Evolutionary conservation across 1,140 invertebrate genomes (phyloP).

Genomic region (Brachionus sp.): DNA sequence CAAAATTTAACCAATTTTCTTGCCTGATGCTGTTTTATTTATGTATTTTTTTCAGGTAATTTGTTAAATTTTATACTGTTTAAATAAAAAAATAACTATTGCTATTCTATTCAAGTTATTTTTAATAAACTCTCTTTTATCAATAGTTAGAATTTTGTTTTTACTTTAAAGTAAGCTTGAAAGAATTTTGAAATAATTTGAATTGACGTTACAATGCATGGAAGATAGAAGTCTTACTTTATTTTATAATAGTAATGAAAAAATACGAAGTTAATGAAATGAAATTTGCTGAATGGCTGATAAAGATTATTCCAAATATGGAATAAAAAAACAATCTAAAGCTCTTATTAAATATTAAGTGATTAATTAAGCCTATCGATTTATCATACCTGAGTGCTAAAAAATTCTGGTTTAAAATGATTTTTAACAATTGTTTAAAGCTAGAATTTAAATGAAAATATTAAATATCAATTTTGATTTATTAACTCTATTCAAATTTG

Average conservation of each 20-base stretch:
- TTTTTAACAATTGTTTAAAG: neutral
- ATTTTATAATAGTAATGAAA: neutral
- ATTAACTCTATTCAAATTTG: neutral
- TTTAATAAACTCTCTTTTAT: neutral
- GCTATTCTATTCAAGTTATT: slow-evolving; percentile 6
- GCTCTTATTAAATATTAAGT: neutral
- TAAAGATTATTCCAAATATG: neutral
- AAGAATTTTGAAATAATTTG: slow-evolving; percentile 6
- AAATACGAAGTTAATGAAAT: neutral
- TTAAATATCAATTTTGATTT: neutral
- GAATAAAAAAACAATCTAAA: neutral
- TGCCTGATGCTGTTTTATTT: neutral
- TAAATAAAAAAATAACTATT: neutral
- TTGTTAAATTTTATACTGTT: neutral
- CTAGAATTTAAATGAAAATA: neutral
- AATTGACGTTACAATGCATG: neutral
- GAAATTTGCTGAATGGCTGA: neutral
- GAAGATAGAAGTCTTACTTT: neutral
- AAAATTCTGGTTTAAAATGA: neutral
- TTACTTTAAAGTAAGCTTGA: neutral
- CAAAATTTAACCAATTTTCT: neutral
- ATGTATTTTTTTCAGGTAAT: neutral
- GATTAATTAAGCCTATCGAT: neutral
- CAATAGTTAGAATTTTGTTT: neutral
- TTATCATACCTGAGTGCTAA: neutral